These are phyloP conservation scores for Trachelus iudaicus DNA, from an alignment of 2,888 invertebrate species.

Conservation along the genomic window DNA sequence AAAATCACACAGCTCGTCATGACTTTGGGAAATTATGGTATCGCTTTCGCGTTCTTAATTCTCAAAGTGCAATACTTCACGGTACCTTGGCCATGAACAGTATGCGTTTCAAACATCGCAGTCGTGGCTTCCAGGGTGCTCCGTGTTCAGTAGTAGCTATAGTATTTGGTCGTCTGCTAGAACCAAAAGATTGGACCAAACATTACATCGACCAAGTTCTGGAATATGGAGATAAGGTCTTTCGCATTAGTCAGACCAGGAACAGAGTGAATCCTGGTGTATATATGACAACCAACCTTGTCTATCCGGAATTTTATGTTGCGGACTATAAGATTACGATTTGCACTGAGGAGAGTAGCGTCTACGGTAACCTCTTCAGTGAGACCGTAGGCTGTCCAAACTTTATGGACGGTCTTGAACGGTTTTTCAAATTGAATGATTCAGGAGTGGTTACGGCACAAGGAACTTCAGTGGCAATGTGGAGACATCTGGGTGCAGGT, in stretches of 20 bases:
- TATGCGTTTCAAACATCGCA: constrained; percentile 45
- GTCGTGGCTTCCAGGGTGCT: constrained; percentile 50
- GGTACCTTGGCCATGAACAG: constrained; percentile 47
- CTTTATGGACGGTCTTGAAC: constrained; percentile 55
- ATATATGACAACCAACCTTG: constrained; percentile 41
- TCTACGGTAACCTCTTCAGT: constrained; percentile 49
- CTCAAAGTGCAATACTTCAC: constrained; percentile 42
- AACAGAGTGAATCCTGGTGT: constrained; percentile 35
- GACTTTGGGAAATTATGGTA: constrained; percentile 40
- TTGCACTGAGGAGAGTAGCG: constrained; percentile 43
- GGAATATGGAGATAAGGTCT: constrained; percentile 51
- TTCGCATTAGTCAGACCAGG: constrained; percentile 40
- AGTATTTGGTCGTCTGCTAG: constrained; percentile 45
- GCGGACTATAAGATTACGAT: constrained; percentile 49
- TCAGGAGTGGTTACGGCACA: constrained; percentile 70
- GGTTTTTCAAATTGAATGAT: constrained; percentile 63
- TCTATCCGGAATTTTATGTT: constrained; percentile 53
- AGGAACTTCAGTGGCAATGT: constrained; percentile 70
- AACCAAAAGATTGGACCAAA: constrained; percentile 48
- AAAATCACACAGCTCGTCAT: neutral
- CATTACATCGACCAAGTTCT: constrained; percentile 44
- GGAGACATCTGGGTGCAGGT: constrained; percentile 66
- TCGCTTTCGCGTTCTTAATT: constrained; percentile 39
- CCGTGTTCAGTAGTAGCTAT: constrained; percentile 48
- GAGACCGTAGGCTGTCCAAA: constrained; percentile 46